Conservation (phyloP, 2,113 vertebrate species). For the Semnopithecus entellus region DNA sequence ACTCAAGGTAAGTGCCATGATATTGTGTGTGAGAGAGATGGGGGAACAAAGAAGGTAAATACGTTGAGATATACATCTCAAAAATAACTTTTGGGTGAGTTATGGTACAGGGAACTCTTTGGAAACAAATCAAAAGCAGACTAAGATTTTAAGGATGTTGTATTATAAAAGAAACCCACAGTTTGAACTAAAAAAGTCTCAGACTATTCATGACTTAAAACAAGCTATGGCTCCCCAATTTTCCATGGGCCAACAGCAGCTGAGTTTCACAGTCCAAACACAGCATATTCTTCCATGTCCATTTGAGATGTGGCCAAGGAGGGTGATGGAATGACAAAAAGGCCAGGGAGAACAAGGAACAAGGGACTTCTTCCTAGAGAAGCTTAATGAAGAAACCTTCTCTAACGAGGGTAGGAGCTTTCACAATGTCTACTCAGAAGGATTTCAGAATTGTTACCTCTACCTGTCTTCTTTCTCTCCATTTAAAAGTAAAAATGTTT, state of each 20-base stretch:
- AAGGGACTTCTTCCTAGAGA: background rate
- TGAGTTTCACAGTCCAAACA: background rate
- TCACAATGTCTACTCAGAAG: background rate
- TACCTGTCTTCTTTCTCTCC: background rate
- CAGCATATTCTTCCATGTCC: background rate
- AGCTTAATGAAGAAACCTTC: rapidly evolving
- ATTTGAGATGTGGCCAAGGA: too few species aligned
- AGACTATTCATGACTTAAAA: background rate
- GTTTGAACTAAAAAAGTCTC: background rate
- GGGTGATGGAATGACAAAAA: background rate
- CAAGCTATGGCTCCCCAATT: too few species aligned
- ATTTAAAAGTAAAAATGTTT: rapidly evolving
- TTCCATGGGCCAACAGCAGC: background rate
- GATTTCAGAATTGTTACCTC: background rate
- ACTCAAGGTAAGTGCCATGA: background rate
- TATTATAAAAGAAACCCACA: background rate
- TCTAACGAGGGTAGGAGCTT: too few species aligned
- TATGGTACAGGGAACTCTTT: rapidly evolving
- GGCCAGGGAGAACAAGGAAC: rapidly evolving
- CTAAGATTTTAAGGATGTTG: background rate
- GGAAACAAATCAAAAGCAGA: background rate
- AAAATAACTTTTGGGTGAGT: too few species aligned
- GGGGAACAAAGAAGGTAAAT: background rate
- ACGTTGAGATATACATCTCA: background rate
- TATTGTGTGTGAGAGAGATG: background rate